Conservation (phyloP, 1,140 invertebrate genomes). For the Platyura marginata region DNA sequence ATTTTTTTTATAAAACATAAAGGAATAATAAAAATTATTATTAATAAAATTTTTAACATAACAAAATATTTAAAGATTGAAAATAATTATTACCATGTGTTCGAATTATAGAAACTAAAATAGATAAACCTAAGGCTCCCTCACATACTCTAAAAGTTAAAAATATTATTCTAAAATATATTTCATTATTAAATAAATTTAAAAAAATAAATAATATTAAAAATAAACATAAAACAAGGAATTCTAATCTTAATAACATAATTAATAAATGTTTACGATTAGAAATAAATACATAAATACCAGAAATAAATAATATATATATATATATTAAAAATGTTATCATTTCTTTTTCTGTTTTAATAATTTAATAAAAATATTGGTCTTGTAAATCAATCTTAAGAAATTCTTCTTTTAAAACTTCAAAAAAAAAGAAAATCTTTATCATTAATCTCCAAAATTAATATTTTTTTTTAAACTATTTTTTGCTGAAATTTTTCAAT, state of each 20-base stretch:
- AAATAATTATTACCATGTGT: slow-evolving; percentile 34
- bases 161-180: slow-evolving; percentile 35
- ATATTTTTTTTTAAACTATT: slow-evolving; percentile 33
- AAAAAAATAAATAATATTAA: slow-evolving; percentile 28
- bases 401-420: slow-evolving; percentile 20
- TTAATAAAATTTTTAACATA: slow-evolving; percentile 30
- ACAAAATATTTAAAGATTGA: slow-evolving; percentile 29
- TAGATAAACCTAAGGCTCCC: slow-evolving; percentile 31
- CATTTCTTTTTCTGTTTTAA: slow-evolving; percentile 28
- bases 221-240: slow-evolving; percentile 32
- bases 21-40: slow-evolving; percentile 24
- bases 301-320: slow-evolving; percentile 20
- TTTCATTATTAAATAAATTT: slow-evolving; percentile 24
- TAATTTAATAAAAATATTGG: slow-evolving; percentile 38
- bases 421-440: slow-evolving; percentile 29
- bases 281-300: slow-evolving; percentile 26
- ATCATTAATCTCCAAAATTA: slow-evolving; percentile 39
- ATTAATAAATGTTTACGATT: slow-evolving; percentile 30
- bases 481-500: slow-evolving; percentile 27
- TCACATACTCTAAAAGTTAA: slow-evolving; percentile 37
- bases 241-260: slow-evolving; percentile 31
- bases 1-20: slow-evolving; percentile 20
- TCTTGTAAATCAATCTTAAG: slow-evolving; percentile 37
- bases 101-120: slow-evolving; percentile 35
- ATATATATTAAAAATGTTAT: slow-evolving; percentile 20